A percentile compares a stretch with the other conserved stretches of the same genome.
Conservation (phyloP, 2,888 invertebrate species). For the Melolontha melolontha region DNA sequence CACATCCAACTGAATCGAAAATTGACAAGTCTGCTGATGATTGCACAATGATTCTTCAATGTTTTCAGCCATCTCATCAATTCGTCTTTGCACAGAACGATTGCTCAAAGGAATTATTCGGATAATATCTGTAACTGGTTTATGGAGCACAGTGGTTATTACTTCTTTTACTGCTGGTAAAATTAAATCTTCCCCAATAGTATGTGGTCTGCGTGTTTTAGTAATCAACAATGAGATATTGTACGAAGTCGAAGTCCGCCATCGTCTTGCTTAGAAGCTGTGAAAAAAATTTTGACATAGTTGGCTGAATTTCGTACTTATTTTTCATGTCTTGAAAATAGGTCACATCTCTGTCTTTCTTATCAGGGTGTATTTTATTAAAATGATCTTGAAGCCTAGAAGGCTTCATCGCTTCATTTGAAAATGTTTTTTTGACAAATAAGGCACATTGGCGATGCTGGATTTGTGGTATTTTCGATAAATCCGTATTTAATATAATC, state of each 20-base stretch:
- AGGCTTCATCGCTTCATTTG: no score
- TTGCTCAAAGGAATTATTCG: constrained; percentile 57
- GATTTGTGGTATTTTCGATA: neutral
- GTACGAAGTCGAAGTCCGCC: constrained; percentile 37
- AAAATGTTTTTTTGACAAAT: constrained; percentile 43
- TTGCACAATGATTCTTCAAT: constrained; percentile 51
- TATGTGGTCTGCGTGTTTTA: constrained; percentile 52
- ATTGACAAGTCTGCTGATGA: no score
- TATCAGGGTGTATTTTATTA: no score
- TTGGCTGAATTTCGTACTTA: constrained; percentile 49
- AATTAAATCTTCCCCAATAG: constrained; percentile 52
- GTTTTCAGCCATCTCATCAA: constrained; percentile 60
- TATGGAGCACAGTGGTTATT: constrained; percentile 49
- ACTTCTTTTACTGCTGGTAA: constrained; percentile 52
- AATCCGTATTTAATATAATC: constrained; percentile 2
- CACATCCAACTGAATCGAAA: constrained; percentile 59
- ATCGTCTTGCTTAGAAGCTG: constrained; percentile 47
- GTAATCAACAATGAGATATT: constrained; percentile 49
- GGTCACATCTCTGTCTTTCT: constrained; percentile 50
- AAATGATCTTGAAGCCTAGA: no score
- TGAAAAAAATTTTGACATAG: constrained; percentile 46
- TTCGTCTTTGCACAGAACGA: constrained; percentile 55
- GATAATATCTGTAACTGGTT: constrained; percentile 53
- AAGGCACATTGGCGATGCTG: neutral
- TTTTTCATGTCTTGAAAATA: constrained; percentile 52